A percentile compares a stretch with the other conserved stretches of the same genome.
These are phyloP conservation scores for Ctenopoma multispine DNA, from an alignment of 2,797 vertebrate species.

Conservation along the genomic window DNA sequence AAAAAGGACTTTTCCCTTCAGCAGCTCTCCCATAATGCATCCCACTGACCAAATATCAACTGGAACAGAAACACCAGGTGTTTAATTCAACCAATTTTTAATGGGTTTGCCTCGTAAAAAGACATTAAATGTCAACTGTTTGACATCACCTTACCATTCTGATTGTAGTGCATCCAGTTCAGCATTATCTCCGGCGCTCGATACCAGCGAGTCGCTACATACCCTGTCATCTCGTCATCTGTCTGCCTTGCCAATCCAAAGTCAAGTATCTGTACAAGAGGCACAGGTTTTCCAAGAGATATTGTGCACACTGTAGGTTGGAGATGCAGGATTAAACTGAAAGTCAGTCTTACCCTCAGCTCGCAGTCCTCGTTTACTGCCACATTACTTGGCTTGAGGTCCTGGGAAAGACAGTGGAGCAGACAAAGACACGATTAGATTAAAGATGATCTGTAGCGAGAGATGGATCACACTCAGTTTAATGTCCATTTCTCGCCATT, in stretches of 20 bases:
- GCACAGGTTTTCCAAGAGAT: not conserved
- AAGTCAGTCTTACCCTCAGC: conserved; percentile 88
- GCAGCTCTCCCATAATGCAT: conserved; percentile 98
- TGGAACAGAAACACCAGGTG: conserved; percentile 72
- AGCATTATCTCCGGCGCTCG: conserved; percentile 98
- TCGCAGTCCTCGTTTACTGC: conserved; percentile 99
- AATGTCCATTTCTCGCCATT: not conserved
- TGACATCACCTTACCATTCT: conserved; percentile 87
- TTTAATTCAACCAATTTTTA: not conserved
- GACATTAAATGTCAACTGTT: not conserved
- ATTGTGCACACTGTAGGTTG: not conserved
- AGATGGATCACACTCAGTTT: not conserved
- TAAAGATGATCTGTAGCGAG: not conserved
- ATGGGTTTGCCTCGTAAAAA: not conserved
- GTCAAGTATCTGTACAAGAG: conserved; percentile 91
- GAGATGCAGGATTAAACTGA: conserved; percentile 1
- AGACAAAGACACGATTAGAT: conserved; percentile 7
- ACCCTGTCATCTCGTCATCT: conserved; percentile 98
- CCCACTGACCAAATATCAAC: conserved; percentile 99
- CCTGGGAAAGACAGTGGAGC: conserved; percentile 77
- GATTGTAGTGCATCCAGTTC: conserved; percentile 99
- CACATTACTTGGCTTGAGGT: conserved; percentile 98
- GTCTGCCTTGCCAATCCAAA: conserved; percentile 97
- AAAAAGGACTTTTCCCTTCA: conserved; percentile 97
- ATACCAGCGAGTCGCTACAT: conserved; percentile 98